Percentiles rank a stretch among this genome's conserved stretches.
Conservation (phyloP, 1,140 invertebrate species). For the Listronotus oregonensis region DNA sequence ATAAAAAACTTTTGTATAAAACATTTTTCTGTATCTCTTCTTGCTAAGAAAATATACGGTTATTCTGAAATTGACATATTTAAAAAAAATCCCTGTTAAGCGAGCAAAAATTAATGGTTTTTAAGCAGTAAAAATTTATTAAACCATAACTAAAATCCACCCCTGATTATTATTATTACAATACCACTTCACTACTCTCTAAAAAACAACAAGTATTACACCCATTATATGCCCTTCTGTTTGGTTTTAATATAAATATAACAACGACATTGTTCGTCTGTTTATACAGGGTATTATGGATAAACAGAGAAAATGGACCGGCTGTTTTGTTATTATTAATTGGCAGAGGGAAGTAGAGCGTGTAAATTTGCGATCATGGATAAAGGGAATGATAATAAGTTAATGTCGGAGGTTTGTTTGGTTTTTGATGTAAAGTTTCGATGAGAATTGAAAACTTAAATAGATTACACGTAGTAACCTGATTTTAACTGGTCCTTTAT, state of each 20-base stretch:
- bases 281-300: conserved; percentile 9
- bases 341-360: background rate
- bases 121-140: no score
- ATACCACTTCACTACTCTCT: background rate
- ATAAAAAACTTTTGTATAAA: no score
- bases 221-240: conserved; percentile 5
- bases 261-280: conserved; percentile 1
- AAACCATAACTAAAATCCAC: background rate
- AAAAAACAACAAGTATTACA: conserved; percentile 4
- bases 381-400: conserved; percentile 2
- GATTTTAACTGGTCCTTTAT: no score
- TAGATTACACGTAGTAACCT: no score
- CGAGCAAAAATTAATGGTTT: no score
- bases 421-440: no score
- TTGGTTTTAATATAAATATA: conserved; percentile 17
- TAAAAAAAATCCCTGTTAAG: no score
- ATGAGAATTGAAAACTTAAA: no score
- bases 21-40: no score
- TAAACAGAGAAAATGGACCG: conserved; percentile 14
- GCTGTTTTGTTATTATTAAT: conserved; percentile 3
- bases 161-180: background rate
- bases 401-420: background rate
- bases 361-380: conserved; percentile 10
- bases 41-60: no score
- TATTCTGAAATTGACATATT: no score